Conservation (phyloP, 2,797 vertebrate genomes). For the Danio albolineatus region DNA sequence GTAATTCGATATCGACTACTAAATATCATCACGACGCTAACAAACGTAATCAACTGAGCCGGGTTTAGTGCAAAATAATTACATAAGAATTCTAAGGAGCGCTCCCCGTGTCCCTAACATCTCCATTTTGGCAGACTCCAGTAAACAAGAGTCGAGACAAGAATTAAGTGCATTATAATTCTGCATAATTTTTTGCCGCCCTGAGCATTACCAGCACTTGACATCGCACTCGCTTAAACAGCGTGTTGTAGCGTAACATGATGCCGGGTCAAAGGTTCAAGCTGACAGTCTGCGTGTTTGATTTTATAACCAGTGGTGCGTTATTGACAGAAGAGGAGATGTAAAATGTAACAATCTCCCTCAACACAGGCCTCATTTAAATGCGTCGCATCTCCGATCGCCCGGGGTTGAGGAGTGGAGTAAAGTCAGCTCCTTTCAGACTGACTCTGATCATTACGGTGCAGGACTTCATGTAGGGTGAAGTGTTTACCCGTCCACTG, state of each 20-base stretch:
- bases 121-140: conserved; percentile 40
- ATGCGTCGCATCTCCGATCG: conserved; percentile 49
- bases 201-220: conserved; percentile 53
- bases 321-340: conserved; percentile 15
- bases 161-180: conserved; percentile 40
- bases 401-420: conserved; percentile 59
- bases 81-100: conserved; percentile 30
- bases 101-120: conserved; percentile 39
- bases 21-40: not conserved
- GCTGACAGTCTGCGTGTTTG: conserved; percentile 37
- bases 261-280: conserved; percentile 71
- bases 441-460: conserved; percentile 58
- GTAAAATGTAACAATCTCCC: conserved; percentile 37
- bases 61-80: conserved; percentile 27
- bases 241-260: conserved; percentile 67
- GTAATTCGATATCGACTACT: conserved; percentile 5
- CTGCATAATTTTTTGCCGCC: conserved; percentile 26
- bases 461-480: conserved; percentile 45
- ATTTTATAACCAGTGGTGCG: not conserved
- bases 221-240: conserved; percentile 65
- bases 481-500: conserved; percentile 49
- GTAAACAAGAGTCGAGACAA: conserved; percentile 19
- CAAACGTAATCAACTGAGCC: conserved; percentile 30
- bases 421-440: conserved; percentile 62
- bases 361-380: conserved; percentile 60